Conservation (phyloP, 2,797 vertebrate genomes). For the Ispidina picta region DNA sequence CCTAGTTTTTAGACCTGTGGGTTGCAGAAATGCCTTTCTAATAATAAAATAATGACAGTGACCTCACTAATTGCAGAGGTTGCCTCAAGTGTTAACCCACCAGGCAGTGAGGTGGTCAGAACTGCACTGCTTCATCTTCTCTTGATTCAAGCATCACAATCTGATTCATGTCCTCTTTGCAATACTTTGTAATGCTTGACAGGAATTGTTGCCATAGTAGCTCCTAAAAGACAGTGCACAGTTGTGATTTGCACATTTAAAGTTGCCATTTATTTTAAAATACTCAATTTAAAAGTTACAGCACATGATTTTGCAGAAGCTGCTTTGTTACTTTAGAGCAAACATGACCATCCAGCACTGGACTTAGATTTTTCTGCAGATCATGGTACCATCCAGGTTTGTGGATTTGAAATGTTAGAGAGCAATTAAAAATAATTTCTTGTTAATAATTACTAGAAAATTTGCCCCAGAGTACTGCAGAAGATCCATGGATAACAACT, state of each 20-base stretch:
- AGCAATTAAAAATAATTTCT: background rate
- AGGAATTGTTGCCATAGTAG: background rate
- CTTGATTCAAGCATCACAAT: background rate
- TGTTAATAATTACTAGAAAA: background rate
- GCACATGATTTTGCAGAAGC: background rate
- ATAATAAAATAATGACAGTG: background rate
- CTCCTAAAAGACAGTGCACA: background rate
- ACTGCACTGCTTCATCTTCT: background rate
- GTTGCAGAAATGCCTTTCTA: background rate
- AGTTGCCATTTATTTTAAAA: background rate
- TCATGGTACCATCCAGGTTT: background rate
- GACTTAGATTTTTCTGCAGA: background rate
- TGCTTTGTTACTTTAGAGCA: background rate
- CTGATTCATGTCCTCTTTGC: background rate
- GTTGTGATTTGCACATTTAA: background rate
- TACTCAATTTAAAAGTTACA: background rate
- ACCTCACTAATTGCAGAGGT: background rate
- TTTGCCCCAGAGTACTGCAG: background rate
- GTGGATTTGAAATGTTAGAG: background rate
- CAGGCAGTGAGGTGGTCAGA: background rate
- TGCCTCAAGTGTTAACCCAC: background rate
- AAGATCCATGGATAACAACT: background rate
- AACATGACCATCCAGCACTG: fast-evolving
- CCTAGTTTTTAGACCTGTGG: background rate
- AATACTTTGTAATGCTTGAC: background rate